Evolutionary conservation across 2,797 vertebrate species (phyloP).

Genomic region (Thamnophis elegans): DNA sequence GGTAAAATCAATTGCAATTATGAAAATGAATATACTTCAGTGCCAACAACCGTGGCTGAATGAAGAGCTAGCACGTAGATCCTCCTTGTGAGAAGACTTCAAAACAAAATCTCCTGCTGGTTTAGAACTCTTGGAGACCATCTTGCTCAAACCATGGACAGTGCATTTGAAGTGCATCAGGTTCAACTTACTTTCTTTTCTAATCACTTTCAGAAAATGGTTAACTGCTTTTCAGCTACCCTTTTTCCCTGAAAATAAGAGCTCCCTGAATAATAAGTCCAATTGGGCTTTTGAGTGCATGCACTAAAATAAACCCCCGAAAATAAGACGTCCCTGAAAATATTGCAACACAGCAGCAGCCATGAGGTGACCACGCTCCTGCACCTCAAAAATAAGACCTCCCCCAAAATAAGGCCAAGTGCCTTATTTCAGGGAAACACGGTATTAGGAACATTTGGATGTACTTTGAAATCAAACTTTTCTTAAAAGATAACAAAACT

Average conservation of each 20-base stretch:
- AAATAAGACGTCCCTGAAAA: too few relatives aligned
- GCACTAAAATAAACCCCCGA: too few relatives aligned
- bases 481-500: neutral
- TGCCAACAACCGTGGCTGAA: neutral
- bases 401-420: too few relatives aligned
- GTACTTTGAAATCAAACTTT: neutral
- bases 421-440: too few relatives aligned
- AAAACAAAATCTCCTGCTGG: too few relatives aligned
- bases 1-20: neutral
- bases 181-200: neutral
- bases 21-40: neutral
- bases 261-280: too few relatives aligned
- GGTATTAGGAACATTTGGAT: neutral
- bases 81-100: neutral
- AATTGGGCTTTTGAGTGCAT: too few relatives aligned
- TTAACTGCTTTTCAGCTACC: neutral
- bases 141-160: neutral
- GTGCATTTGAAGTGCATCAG: neutral
- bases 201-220: neutral
- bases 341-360: too few relatives aligned
- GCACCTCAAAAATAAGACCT: too few relatives aligned
- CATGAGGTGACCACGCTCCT: too few relatives aligned
- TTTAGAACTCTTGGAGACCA: neutral
- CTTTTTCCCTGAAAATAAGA: too few relatives aligned
- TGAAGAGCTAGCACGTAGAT: neutral